phyloP scores from a whole-genome alignment of 2,888 invertebrate species.

The Lissonota sp. region DNA sequence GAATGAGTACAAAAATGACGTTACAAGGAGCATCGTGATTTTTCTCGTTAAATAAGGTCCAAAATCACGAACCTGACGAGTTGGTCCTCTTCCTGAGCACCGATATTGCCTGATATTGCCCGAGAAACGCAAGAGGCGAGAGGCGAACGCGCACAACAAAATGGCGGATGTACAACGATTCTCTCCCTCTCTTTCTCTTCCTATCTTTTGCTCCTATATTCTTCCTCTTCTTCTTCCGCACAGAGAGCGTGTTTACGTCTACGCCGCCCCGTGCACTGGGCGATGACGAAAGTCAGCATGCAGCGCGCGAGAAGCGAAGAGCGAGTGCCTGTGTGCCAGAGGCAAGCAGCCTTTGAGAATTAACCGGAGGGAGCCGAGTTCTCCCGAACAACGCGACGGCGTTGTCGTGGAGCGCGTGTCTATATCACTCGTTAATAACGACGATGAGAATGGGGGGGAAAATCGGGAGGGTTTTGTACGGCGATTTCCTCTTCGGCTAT shows the following conservation, averaged over 20 bases:
- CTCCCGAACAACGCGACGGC: conserved; percentile 58
- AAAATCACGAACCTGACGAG: conserved; percentile 60
- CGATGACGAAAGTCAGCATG: conserved; percentile 20
- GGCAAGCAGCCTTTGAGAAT: conserved; percentile 37
- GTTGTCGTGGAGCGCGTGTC: conserved; percentile 31
- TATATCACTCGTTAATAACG: conserved; percentile 35
- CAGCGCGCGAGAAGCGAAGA: conserved; percentile 2
- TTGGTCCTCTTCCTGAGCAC: not conserved
- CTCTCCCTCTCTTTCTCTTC: conserved; percentile 29
- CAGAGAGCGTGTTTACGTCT: conserved; percentile 62
- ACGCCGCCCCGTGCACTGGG: conserved; percentile 59
- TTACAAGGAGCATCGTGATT: not conserved
- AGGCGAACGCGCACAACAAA: conserved; percentile 27
- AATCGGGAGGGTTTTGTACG: conserved; percentile 60
- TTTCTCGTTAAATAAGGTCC: conserved; percentile 8
- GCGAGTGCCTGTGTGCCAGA: conserved; percentile 2
- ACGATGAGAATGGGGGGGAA: conserved; percentile 30
- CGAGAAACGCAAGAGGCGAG: conserved; percentile 19
- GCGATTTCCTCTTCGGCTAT: conserved; percentile 62
- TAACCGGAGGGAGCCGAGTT: conserved; percentile 65
- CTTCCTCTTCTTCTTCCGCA: conserved; percentile 48
- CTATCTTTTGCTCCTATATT: conserved; percentile 40
- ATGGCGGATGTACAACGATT: conserved; percentile 47
- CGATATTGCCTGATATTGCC: conserved; percentile 2
- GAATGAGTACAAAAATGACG: too few relatives aligned